These are phyloP conservation scores for Drosophila hamatofila DNA, from an alignment of 2,888 invertebrate genomes.

Conservation along the genomic window DNA sequence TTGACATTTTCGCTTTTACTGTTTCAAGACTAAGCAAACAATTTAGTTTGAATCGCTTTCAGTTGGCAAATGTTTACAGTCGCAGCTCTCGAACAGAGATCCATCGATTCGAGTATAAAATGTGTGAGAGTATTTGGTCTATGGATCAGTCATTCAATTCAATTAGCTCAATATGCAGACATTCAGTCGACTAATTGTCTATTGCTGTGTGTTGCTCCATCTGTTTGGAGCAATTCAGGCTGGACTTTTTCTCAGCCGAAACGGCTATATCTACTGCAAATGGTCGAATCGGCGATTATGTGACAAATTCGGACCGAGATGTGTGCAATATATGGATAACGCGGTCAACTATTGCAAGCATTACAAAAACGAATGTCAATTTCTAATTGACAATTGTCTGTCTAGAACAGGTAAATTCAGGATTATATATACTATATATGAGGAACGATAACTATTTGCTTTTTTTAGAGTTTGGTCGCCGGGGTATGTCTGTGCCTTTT, in stretches of 20 bases:
- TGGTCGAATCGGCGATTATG: constrained; percentile 46
- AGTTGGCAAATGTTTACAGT: constrained; percentile 39
- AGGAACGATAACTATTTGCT: not conserved
- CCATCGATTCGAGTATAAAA: constrained; percentile 32
- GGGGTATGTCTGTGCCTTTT: not conserved
- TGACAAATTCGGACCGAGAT: constrained; percentile 27
- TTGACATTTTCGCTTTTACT: constrained; percentile 29
- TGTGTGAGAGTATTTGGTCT: not conserved
- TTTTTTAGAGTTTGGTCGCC: constrained; percentile 26
- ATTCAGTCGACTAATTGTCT: not conserved
- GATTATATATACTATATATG: not conserved
- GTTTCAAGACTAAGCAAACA: constrained; percentile 19
- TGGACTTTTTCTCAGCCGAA: constrained; percentile 35
- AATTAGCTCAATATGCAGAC: constrained; percentile 25
- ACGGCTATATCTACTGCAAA: constrained; percentile 51
- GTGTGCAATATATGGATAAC: constrained; percentile 9
- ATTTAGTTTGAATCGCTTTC: constrained; percentile 6
- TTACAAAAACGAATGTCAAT: constrained; percentile 58
- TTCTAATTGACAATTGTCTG: constrained; percentile 46
- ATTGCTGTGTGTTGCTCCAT: constrained; percentile 15
- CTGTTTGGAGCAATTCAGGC: constrained; percentile 32
- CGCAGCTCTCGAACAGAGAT: not conserved
- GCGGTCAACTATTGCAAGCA: constrained; percentile 30
- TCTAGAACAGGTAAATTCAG: constrained; percentile 36
- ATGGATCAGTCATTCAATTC: constrained; percentile 25